Conservation (phyloP, 2,888 invertebrate species). For the Unio pictorum region DNA sequence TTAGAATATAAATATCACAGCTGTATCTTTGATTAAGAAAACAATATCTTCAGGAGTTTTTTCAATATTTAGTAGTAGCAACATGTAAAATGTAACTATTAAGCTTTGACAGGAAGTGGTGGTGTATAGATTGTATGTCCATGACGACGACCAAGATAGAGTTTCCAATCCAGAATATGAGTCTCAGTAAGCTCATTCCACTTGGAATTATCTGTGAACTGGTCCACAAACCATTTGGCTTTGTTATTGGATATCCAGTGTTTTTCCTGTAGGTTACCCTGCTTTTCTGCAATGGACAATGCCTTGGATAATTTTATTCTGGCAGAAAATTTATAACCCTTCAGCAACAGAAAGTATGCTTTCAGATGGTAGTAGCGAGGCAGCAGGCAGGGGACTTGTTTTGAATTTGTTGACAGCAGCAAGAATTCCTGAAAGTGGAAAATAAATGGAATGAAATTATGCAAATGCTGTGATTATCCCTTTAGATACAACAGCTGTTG, state of each 20-base stretch:
- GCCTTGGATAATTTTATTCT: conserved; percentile 2
- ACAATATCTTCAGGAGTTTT: too few species aligned
- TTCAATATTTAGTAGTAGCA: too few species aligned
- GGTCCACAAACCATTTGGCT: not conserved
- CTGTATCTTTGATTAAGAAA: too few species aligned
- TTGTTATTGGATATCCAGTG: conserved; percentile 8
- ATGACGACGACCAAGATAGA: not conserved
- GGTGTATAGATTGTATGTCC: not conserved
- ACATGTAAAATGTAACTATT: too few species aligned
- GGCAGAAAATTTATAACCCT: not conserved
- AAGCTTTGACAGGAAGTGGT: conserved; percentile 1
- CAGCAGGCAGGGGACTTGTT: conserved; percentile 9
- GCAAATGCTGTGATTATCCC: too few species aligned
- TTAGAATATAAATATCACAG: too few species aligned
- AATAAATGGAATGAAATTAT: not conserved
- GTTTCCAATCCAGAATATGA: conserved; percentile 6
- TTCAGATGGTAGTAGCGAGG: conserved; percentile 21
- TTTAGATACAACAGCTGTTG: too few species aligned
- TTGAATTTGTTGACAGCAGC: not conserved
- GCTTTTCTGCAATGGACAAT: conserved; percentile 5
- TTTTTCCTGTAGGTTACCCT: conserved; percentile 17
- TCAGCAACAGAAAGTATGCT: conserved; percentile 14
- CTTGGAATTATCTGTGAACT: not conserved
- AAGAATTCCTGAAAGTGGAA: conserved; percentile 18
- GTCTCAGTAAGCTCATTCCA: conserved; percentile 3